Percentiles rank a stretch among this genome's conserved stretches.
These are phyloP conservation scores for Lepidurus packardi DNA, from an alignment of 1,140 invertebrate genomes.

Conservation along the genomic window DNA sequence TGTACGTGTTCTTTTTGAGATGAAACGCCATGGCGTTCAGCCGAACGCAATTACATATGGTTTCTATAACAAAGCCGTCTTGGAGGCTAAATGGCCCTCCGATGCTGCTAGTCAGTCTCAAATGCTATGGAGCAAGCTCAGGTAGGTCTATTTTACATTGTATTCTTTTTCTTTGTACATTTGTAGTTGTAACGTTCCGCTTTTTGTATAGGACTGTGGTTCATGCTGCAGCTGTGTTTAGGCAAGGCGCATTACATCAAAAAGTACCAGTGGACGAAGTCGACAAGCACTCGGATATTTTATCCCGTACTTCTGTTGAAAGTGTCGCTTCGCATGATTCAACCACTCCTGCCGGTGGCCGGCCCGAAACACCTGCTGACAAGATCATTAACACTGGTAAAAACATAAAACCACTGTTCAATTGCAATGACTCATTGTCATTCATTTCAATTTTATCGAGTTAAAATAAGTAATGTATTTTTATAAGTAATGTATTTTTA, in stretches of 20 bases:
- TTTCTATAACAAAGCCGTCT: conserved; percentile 56
- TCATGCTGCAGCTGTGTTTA: conserved; percentile 64
- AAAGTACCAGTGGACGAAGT: not conserved
- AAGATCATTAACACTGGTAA: conserved; percentile 22
- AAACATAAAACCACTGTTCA: not conserved
- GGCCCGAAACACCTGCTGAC: conserved; percentile 26
- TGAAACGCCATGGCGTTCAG: conserved; percentile 89
- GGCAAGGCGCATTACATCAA: not conserved
- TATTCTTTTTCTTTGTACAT: not conserved
- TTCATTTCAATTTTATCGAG: not conserved
- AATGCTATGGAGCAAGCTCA: conserved; percentile 84
- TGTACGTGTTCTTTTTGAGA: conserved; percentile 87
- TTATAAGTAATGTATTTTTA: no score
- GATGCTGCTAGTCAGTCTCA: conserved; percentile 74
- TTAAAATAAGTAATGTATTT: no score
- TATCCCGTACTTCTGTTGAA: conserved; percentile 42
- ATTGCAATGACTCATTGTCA: not conserved
- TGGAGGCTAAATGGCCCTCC: conserved; percentile 91
- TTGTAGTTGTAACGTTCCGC: not conserved
- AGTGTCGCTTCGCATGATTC: conserved; percentile 40
- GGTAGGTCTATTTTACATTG: not conserved
- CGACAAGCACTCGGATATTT: conserved; percentile 36
- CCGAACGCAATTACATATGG: conserved; percentile 97
- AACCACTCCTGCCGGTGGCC: conserved; percentile 27
- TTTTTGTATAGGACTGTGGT: conserved; percentile 66